Percentiles rank a stretch among this genome's conserved stretches.
Evolutionary conservation across 2,888 invertebrate species (phyloP).

Genomic region (Eupsilia transversa): DNA sequence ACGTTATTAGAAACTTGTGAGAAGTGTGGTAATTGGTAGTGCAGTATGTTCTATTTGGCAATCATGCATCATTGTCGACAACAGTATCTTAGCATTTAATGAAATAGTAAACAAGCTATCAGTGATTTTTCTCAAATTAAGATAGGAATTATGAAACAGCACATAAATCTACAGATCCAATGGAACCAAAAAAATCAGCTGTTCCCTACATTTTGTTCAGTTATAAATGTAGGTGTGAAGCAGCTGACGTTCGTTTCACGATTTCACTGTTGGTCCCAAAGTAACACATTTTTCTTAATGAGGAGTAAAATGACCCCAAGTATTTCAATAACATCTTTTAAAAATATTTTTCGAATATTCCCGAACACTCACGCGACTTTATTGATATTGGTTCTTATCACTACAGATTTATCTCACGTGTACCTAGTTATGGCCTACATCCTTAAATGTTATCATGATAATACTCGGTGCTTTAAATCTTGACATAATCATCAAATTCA

Average conservation of each 20-base stretch:
- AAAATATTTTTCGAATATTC: not conserved
- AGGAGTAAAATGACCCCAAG: not conserved
- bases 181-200: not conserved
- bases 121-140: not conserved
- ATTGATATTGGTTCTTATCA: slow-evolving; percentile 18
- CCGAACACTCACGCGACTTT: slow-evolving; percentile 6
- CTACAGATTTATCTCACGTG: slow-evolving; percentile 23
- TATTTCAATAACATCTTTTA: not conserved
- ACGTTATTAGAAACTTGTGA: not conserved
- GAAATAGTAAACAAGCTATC: not conserved
- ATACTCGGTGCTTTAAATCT: slow-evolving; percentile 10
- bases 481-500: slow-evolving; percentile 21
- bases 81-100: not conserved
- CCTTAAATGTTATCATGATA: slow-evolving; percentile 4
- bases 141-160: no score
- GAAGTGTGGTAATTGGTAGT: not conserved
- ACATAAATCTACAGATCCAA: not conserved
- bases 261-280: not conserved
- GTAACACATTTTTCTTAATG: not conserved
- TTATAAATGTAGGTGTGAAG: not conserved
- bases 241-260: not conserved
- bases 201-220: not conserved
- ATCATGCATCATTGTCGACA: not conserved
- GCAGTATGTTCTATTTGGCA: not conserved
- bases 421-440: slow-evolving; percentile 9